Percentiles rank a stretch among this genome's conserved stretches.
Evolutionary conservation across 2,888 invertebrate species (phyloP).

Genomic region (Pachycephus smyrnensis): DNA sequence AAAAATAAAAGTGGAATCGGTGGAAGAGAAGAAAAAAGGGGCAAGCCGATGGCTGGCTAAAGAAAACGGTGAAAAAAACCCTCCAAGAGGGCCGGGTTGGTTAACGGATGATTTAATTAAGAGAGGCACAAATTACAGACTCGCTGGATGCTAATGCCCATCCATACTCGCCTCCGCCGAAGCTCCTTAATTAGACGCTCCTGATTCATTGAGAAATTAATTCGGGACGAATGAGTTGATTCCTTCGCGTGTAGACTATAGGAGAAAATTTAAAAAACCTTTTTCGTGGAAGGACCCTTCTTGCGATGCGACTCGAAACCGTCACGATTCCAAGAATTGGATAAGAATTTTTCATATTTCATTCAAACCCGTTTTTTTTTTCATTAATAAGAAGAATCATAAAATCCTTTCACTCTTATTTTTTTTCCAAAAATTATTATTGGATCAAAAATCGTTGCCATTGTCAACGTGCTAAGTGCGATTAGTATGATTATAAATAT

Average conservation of each 20-base stretch:
- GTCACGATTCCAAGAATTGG: neutral
- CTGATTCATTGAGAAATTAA: conserved; percentile 61
- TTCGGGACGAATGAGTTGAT: conserved; percentile 30
- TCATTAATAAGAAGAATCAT: neutral
- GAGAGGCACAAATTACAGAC: conserved; percentile 67
- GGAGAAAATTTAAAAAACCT: neutral
- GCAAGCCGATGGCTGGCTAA: conserved; percentile 32
- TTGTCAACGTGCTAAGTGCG: neutral
- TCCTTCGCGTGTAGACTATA: neutral
- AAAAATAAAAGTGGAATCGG: conserved; percentile 36
- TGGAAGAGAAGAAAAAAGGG: conserved; percentile 29
- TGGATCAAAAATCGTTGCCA: neutral
- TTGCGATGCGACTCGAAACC: neutral
- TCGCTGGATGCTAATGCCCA: conserved; percentile 65
- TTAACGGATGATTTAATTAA: conserved; percentile 68
- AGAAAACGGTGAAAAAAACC: conserved; percentile 28
- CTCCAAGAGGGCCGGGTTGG: conserved; percentile 48
- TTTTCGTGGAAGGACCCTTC: neutral
- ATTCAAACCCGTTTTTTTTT: neutral
- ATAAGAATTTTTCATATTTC: neutral
- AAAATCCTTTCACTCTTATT: neutral
- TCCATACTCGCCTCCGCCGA: conserved; percentile 57
- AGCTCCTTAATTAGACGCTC: conserved; percentile 63
- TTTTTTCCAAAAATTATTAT: neutral
- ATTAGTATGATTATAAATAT: neutral